Evolutionary conservation across 2,113 vertebrate species (phyloP).

Genomic region (Aplodontia rufa): DNA sequence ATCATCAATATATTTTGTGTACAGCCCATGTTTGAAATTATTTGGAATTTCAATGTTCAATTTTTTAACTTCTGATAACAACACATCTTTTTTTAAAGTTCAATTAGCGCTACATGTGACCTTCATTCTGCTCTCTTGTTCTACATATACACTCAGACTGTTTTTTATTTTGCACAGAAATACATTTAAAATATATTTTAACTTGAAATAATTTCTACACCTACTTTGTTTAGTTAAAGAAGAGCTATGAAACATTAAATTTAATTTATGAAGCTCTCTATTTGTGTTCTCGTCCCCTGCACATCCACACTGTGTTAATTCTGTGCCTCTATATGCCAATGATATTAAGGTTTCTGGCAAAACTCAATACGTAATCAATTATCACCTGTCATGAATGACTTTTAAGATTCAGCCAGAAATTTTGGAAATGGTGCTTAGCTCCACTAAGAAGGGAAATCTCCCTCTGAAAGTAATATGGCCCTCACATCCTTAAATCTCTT

Average conservation of each 20-base stretch:
- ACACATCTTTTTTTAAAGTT: constrained; percentile 30
- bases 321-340: constrained; percentile 73
- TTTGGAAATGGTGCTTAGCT: constrained; percentile 66
- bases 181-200: constrained; percentile 80
- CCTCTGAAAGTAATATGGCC: constrained; percentile 45
- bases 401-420: constrained; percentile 77
- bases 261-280: constrained; percentile 77
- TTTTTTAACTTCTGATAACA: constrained; percentile 2
- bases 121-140: constrained; percentile 18
- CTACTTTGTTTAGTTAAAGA: constrained; percentile 79
- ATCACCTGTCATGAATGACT: constrained; percentile 79
- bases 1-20: not conserved
- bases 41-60: constrained; percentile 35
- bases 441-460: constrained; percentile 59
- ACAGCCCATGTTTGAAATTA: not conserved
- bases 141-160: not conserved
- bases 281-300: constrained; percentile 75
- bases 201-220: constrained; percentile 78
- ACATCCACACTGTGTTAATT: constrained; percentile 29
- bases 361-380: constrained; percentile 76
- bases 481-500: constrained; percentile 47
- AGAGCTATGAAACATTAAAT: constrained; percentile 76
- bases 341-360: constrained; percentile 74
- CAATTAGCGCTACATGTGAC: not conserved
- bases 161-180: constrained; percentile 72